Conservation (phyloP, 37 sponge, comb jelly and placozoan species). For the Hexactinellida sp. region DNA sequence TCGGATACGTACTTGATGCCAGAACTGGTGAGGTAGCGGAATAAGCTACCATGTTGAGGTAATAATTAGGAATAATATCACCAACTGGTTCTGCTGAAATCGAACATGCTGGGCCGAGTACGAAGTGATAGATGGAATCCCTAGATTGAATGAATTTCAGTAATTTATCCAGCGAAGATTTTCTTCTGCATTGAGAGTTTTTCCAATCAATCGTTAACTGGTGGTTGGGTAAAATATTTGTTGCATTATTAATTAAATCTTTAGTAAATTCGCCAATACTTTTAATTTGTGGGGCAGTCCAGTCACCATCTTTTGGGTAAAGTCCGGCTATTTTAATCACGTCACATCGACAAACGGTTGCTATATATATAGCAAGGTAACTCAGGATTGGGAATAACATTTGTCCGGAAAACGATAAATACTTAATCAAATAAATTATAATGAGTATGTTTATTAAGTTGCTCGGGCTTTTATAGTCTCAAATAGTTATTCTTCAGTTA, state of each 20-base stretch:
- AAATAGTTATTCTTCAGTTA: too few species aligned
- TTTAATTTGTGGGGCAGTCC: not conserved
- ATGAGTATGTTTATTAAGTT: too few species aligned
- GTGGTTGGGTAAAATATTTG: not conserved
- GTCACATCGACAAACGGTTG: not conserved
- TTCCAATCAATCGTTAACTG: not conserved
- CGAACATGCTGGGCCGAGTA: not conserved
- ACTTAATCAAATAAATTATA: not conserved
- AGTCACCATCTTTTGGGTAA: not conserved
- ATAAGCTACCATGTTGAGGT: not conserved
- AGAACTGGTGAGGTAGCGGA: not conserved
- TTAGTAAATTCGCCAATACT: not conserved
- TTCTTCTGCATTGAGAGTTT: not conserved
- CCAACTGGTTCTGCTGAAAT: not conserved
- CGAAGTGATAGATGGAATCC: not conserved
- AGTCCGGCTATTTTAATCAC: not conserved
- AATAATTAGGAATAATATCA: not conserved
- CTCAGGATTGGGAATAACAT: not conserved
- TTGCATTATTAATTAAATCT: not conserved
- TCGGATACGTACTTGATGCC: not conserved
- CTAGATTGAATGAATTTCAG: not conserved
- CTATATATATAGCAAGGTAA: not conserved
- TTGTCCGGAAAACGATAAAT: not conserved
- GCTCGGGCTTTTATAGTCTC: too few species aligned
- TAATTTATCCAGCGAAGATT: not conserved